phyloP scores from a whole-genome alignment of 2,888 invertebrate species.

The Venustoraphidia nigricollis region DNA sequence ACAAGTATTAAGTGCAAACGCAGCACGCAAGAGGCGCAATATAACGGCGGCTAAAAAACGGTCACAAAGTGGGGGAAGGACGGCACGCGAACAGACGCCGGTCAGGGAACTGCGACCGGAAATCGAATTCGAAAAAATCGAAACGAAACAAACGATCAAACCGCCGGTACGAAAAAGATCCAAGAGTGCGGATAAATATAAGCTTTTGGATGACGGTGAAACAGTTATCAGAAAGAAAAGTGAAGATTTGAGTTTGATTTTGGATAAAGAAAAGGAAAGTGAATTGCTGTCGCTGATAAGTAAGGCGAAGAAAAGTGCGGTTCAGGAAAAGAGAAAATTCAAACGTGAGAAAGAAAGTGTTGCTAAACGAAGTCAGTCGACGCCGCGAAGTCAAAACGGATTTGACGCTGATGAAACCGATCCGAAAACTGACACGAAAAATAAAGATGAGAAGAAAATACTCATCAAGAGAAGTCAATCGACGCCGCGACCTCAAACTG shows the following conservation, averaged over 20 bases:
- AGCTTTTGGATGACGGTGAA: constrained; percentile 14
- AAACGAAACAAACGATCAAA: constrained; percentile 11
- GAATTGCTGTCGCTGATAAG: background rate
- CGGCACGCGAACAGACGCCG: constrained; percentile 46
- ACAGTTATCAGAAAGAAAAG: constrained; percentile 11
- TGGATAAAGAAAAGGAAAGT: too few relatives aligned
- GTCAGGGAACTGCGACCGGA: constrained; percentile 27
- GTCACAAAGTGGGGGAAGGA: constrained; percentile 30
- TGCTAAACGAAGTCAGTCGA: constrained; percentile 22
- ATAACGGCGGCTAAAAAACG: constrained; percentile 34
- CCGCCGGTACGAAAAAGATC: constrained; percentile 22
- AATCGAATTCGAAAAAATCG: constrained; percentile 7
- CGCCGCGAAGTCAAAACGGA: constrained; percentile 6
- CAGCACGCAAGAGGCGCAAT: constrained; percentile 42
- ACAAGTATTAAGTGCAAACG: constrained; percentile 34
- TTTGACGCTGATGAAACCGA: constrained; percentile 16
- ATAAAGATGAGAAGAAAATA: constrained; percentile 17
- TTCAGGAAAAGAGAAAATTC: constrained; percentile 8
- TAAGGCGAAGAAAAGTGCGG: background rate
- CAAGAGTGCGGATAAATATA: background rate
- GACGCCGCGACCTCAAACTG: constrained; percentile 32
- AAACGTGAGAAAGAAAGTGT: constrained; percentile 19
- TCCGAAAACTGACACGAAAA: constrained; percentile 1
- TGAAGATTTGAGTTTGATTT: too few relatives aligned
- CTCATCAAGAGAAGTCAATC: constrained; percentile 38